Base-by-base conservation (phyloP, 2,888 invertebrate genomes). In the Laothoe populi region DNA sequence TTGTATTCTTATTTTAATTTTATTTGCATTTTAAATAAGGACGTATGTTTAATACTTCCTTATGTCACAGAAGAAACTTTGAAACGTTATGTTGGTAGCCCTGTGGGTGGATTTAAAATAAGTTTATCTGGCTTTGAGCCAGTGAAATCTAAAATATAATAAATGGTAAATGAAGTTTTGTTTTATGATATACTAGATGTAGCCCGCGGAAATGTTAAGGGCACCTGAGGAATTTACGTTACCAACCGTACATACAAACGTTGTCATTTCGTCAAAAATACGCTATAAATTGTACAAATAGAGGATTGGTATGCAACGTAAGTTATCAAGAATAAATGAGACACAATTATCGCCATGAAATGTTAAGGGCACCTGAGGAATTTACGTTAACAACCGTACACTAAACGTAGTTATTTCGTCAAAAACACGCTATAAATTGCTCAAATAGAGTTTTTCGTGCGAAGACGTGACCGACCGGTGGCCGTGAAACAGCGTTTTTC, bases 401-500 rank as follows among this genome's bases (percentile, higher is more conserved):
- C n/a, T n/a, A 48, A 35, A 35, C 19, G 19, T 1, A 26, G 53
- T 11, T 46, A 23, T 53, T 53, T 53, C 53, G 21, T 53, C 31
- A 35, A 53, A 49, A 53, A 53, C 48, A 53, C 19, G 19, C 19
- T 31, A 19, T 31, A 11, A 21, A 61, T 63, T 58, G 62, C 59
- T 62, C 60, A 60, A 71, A 65, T 59, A 26, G 24, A 42, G 23
- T 42, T 31, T 44, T 57, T 45, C 19, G 21, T 44, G 40, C 7
- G 13, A 61, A 58, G 31, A 70, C 70, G 68, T 70, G 69, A 69
- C 65, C 58, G 67, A 70, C 66, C 64, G 70, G 68, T 16, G 73
- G 23, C 72, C 73, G 49, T 69, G 75, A 68, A 64, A 64, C 61
- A n/a, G 1, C 8, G 57, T 61, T 49, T 44, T 49, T 49, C 26